Evolutionary conservation across 1,140 invertebrate species (phyloP), one percentile per base, ranked within the genome.

Genomic region (Gonioctena quinquepunctata): DNA sequence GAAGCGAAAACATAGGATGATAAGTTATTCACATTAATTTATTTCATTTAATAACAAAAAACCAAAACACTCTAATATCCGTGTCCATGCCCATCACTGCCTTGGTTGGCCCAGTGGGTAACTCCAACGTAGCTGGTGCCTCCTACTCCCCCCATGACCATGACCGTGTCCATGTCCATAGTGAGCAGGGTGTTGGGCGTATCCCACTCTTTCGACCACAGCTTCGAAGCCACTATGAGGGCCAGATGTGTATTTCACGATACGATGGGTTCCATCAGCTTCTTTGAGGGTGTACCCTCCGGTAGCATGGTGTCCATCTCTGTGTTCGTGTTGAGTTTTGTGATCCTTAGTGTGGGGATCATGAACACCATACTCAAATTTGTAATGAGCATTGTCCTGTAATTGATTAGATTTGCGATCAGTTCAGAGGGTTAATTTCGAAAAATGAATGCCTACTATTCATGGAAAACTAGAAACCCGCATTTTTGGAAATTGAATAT

Each of bases 271-370:
- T 22, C 84, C 84, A 75, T 86, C 85, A 19, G 84, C 73, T 66
- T 85, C 84, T 21, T 83, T 71, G 7, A 85, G 72, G 22, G 74
- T 81, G 72, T 85, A 85, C 28, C 80, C 82, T 6, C 85, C 85
- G 42, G 81, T 77, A 0, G 86, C 84, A 3, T 77, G 63, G 52
- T 85, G 74, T 33, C 85, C 84, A n/a, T 85, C 83, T 61, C 85
- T 80, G n/a, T 84, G 76, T 71, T 86, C 85, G 59, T 81, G 77
- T 63, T 86, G 85, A 7, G 73, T 78, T 70, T 87, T 86, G 33
- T 79, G 69, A 67, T 87, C 85, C 23, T 84, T 83, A 4, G 85
- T 86, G 61, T 85, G 77, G 19, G 80, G 77, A 70, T 86, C 85
- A 49, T 84, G 77, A 1, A 87, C 84, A 23, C 80, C 83, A 76